A percentile compares a stretch with the other conserved stretches of the same genome.
These are phyloP conservation scores for Alligator mississippiensis DNA, from an alignment of 2,113 vertebrate species.

Conservation along the genomic window DNA sequence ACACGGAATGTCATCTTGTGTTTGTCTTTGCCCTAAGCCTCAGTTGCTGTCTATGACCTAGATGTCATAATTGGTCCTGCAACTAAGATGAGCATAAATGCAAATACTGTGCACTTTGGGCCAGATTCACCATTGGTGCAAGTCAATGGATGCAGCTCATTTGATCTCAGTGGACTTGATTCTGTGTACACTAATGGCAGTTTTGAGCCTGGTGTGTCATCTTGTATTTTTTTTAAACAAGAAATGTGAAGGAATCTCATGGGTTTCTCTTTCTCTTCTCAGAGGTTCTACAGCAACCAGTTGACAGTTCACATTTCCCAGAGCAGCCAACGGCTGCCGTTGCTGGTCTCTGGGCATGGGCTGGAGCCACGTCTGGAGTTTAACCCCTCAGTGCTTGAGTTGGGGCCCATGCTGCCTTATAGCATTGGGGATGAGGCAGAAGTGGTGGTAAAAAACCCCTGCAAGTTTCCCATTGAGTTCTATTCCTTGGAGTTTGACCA, in stretches of 20 bases:
- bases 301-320: conserved; percentile 80
- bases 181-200: too few species aligned
- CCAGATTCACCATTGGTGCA: background rate
- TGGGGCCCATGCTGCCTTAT: conserved; percentile 83
- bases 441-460: conserved; percentile 87
- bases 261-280: conserved; percentile 31
- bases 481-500: conserved; percentile 91
- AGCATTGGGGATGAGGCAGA: conserved; percentile 70
- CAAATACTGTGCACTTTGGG: background rate
- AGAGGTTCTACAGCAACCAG: conserved; percentile 83
- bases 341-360: conserved; percentile 81
- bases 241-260: background rate
- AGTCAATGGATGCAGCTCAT: accelerated
- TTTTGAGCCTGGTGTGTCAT: background rate
- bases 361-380: conserved; percentile 87
- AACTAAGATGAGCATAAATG: background rate
- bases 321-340: conserved; percentile 73
- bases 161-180: background rate
- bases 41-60: background rate
- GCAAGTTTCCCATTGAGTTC: conserved; percentile 90
- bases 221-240: background rate
- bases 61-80: background rate
- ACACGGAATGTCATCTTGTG: background rate
- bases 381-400: conserved; percentile 71
- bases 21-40: background rate